phyloP scores from a whole-genome alignment of 2,888 invertebrate genomes.

The Patella pellucida region DNA sequence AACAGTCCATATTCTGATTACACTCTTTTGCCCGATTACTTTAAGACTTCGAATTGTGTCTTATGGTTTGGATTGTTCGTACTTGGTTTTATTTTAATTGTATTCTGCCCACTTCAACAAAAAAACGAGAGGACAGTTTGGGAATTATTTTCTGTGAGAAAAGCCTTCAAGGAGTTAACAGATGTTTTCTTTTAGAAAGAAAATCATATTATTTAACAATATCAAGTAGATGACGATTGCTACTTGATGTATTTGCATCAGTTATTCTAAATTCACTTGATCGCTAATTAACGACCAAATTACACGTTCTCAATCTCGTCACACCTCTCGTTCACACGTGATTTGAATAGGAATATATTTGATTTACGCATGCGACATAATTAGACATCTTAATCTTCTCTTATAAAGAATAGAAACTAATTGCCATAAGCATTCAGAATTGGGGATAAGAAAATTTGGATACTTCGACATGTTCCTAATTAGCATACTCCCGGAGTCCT shows the following conservation, averaged over 20 bases:
- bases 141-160: too few relatives aligned
- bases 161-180: too few relatives aligned
- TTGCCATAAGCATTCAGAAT: neutral
- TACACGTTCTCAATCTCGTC: slow-evolving; percentile 10
- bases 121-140: too few relatives aligned
- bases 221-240: neutral
- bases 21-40: too few relatives aligned
- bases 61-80: too few relatives aligned
- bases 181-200: too few relatives aligned
- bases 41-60: too few relatives aligned
- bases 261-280: slow-evolving; percentile 5
- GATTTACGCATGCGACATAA: slow-evolving; percentile 11
- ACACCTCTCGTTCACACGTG: slow-evolving; percentile 10
- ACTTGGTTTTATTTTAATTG: too few relatives aligned
- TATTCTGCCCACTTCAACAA: too few relatives aligned
- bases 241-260: slow-evolving; percentile 7
- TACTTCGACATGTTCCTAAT: slow-evolving; percentile 4
- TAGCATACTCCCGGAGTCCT: neutral
- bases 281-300: slow-evolving; percentile 8
- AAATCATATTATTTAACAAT: slow-evolving; percentile 1
- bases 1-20: too few relatives aligned
- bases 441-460: neutral
- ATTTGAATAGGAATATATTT: slow-evolving; percentile 7
- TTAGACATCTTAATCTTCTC: slow-evolving; percentile 5
- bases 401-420: slow-evolving; percentile 9